phyloP scores from a whole-genome alignment of 2,113 vertebrate genomes.

The Eulemur rufifrons region DNA sequence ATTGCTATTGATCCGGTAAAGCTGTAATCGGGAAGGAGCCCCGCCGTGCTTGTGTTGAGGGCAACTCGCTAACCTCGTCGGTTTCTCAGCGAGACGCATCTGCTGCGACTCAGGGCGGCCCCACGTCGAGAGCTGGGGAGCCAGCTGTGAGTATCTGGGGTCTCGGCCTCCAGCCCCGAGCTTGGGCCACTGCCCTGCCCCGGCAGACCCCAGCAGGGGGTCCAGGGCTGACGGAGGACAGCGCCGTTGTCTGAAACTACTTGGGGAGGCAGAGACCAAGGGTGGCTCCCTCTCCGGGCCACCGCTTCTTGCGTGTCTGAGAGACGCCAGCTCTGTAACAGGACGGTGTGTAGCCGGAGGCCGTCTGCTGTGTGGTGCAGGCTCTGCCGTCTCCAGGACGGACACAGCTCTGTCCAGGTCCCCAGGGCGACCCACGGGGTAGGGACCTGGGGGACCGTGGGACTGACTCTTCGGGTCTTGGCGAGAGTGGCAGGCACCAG shows the following conservation, averaged over 20 bases:
- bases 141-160: accelerated
- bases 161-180: accelerated
- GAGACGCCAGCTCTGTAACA: background rate
- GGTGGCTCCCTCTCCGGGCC: accelerated
- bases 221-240: too few relatives aligned
- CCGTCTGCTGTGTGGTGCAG: too few relatives aligned
- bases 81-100: accelerated
- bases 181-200: background rate
- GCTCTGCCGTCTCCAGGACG: background rate
- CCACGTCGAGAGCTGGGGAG: accelerated
- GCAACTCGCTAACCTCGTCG: accelerated
- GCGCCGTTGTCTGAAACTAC: accelerated
- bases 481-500: background rate
- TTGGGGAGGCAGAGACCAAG: background rate
- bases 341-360: accelerated
- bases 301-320: accelerated
- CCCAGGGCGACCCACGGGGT: background rate
- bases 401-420: background rate
- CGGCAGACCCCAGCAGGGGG: background rate
- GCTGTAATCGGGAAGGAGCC: background rate
- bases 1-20: accelerated
- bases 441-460: accelerated
- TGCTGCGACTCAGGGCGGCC: background rate
- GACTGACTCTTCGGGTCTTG: background rate
- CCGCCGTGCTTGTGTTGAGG: accelerated